Evolutionary conservation across 2,888 invertebrate species (phyloP).

Genomic region (Papilio elwesi): DNA sequence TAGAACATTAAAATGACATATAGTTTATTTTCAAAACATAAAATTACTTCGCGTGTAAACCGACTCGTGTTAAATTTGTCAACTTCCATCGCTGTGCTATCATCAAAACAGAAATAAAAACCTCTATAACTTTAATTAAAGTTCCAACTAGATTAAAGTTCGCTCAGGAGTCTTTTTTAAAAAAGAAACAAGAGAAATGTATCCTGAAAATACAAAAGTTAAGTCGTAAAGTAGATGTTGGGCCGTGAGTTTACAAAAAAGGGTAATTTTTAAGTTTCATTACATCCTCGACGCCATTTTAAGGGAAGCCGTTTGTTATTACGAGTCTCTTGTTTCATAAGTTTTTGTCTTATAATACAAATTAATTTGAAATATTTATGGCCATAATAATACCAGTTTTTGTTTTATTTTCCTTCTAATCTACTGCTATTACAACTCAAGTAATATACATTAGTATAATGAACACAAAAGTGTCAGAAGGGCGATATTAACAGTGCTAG

Average conservation of each 20-base stretch:
- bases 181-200: slow-evolving; percentile 23
- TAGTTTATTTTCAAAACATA: background rate
- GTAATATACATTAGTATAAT: too few species aligned
- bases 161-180: slow-evolving; percentile 1
- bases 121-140: slow-evolving; percentile 26
- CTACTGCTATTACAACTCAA: too few species aligned
- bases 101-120: slow-evolving; percentile 20
- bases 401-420: too few species aligned
- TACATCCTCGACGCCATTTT: slow-evolving; percentile 19
- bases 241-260: slow-evolving; percentile 24
- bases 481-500: too few species aligned
- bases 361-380: slow-evolving; percentile 1
- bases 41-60: background rate
- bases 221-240: slow-evolving; percentile 28
- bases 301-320: slow-evolving; percentile 26
- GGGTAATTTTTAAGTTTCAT: slow-evolving; percentile 32
- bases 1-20: too few species aligned
- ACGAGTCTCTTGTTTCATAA: slow-evolving; percentile 16
- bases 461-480: too few species aligned
- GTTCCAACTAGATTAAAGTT: slow-evolving; percentile 21
- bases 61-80: background rate
- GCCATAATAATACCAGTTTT: background rate
- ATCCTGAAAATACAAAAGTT: slow-evolving; percentile 31
- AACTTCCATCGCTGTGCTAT: background rate
- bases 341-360: slow-evolving; percentile 3